Conservation (phyloP, 37 sponge, comb jelly and placozoan genomes). For the Aphrocallistes beatrix region DNA sequence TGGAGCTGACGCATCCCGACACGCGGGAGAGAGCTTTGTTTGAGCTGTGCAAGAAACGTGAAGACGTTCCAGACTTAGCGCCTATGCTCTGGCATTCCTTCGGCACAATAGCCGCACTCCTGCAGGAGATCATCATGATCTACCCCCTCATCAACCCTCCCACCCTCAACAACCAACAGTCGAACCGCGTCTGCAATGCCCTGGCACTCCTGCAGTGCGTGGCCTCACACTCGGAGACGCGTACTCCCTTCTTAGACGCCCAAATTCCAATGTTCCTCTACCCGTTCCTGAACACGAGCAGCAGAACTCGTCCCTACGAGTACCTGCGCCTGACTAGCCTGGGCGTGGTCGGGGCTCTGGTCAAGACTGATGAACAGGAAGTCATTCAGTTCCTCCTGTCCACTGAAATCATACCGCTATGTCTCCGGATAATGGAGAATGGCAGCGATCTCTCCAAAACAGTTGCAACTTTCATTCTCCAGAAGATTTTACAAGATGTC, state of each 20-base stretch:
- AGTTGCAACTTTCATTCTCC: slow-evolving; percentile 89
- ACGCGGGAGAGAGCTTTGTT: not conserved
- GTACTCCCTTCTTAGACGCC: slow-evolving; percentile 77
- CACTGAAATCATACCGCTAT: slow-evolving; percentile 93
- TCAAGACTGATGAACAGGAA: slow-evolving; percentile 96
- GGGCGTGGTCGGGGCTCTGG: slow-evolving; percentile 94
- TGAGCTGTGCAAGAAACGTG: slow-evolving; percentile 66
- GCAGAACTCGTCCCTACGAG: slow-evolving; percentile 84
- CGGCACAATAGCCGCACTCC: slow-evolving; percentile 84
- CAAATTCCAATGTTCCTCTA: slow-evolving; percentile 90
- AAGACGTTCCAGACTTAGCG: slow-evolving; percentile 78
- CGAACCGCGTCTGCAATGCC: slow-evolving; percentile 97
- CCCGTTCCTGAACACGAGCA: slow-evolving; percentile 89
- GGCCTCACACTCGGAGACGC: slow-evolving; percentile 90
- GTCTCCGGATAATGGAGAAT: slow-evolving; percentile 91
- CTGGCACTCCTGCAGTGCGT: slow-evolving; percentile 93
- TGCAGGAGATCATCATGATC: slow-evolving; percentile 90
- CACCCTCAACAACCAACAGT: slow-evolving; percentile 81
- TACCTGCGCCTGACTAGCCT: slow-evolving; percentile 89
- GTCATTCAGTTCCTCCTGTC: slow-evolving; percentile 90
- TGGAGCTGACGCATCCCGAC: slow-evolving; percentile 3
- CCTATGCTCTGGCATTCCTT: slow-evolving; percentile 97
- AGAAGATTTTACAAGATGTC: slow-evolving; percentile 90
- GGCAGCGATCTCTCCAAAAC: slow-evolving; percentile 95
- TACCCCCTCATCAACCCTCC: slow-evolving; percentile 94